phyloP scores from a whole-genome alignment of 2,113 vertebrate genomes.

The Malurus alboscapulatus region DNA sequence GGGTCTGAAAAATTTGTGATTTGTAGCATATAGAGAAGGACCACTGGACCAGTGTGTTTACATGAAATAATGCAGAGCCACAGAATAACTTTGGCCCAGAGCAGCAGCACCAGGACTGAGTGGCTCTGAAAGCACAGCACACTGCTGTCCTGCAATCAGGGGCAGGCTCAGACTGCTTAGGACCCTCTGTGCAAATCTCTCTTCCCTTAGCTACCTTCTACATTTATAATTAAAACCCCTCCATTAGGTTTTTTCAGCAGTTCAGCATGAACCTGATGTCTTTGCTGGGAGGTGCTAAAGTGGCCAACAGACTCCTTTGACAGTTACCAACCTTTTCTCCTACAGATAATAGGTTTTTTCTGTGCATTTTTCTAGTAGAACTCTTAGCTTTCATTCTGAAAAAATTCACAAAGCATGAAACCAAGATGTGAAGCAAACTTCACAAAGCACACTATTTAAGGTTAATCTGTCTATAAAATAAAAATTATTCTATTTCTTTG shows the following conservation, averaged over 20 bases:
- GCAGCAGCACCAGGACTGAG: background rate
- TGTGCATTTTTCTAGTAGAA: background rate
- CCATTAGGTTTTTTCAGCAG: background rate
- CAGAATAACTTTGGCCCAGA: background rate
- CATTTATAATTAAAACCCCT: background rate
- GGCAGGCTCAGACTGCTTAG: background rate
- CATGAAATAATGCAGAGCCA: background rate
- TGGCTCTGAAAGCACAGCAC: background rate
- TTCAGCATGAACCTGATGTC: background rate
- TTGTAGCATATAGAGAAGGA: background rate
- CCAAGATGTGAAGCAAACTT: background rate
- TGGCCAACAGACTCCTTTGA: background rate
- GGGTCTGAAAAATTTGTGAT: background rate
- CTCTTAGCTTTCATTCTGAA: background rate
- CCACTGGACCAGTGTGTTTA: fast-evolving
- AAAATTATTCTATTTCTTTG: background rate
- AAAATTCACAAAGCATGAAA: background rate
- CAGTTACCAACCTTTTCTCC: background rate
- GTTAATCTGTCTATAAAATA: background rate
- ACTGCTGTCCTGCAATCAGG: background rate
- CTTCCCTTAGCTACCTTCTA: background rate
- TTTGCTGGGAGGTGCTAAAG: background rate
- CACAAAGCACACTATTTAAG: background rate
- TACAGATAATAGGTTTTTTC: background rate
- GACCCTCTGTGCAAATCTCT: background rate